Conservation (phyloP, 2,113 vertebrate genomes). For the Potamarius usumacintae region DNA sequence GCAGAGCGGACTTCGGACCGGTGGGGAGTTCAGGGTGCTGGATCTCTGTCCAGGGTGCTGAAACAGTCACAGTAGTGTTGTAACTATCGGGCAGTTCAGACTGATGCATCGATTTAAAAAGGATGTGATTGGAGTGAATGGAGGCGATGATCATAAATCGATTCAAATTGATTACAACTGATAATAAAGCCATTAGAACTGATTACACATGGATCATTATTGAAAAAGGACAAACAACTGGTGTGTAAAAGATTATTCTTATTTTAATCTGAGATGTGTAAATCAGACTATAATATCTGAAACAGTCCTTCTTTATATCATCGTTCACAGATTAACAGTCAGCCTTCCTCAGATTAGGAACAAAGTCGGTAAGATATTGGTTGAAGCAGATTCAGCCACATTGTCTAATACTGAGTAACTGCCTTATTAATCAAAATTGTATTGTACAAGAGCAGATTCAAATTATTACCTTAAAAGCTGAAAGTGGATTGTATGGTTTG, state of each 20-base stretch:
- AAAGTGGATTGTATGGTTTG: neutral
- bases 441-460: neutral
- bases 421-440: neutral
- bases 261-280: neutral
- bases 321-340: neutral
- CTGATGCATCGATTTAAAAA: neutral
- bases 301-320: neutral
- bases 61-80: neutral
- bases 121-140: neutral
- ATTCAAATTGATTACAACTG: neutral
- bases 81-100: neutral
- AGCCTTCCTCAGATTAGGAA: neutral
- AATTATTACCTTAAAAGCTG: neutral
- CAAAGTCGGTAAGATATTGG: neutral
- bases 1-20: neutral
- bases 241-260: neutral
- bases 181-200: neutral
- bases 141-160: no score
- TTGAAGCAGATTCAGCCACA: neutral
- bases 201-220: neutral
- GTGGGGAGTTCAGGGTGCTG: neutral
- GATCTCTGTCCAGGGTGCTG: constrained; percentile 24
- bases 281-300: neutral
- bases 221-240: neutral
- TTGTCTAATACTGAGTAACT: neutral